Evolutionary conservation across 1,140 invertebrate species (phyloP).

Genomic region (Rhagoletis pomonella): DNA sequence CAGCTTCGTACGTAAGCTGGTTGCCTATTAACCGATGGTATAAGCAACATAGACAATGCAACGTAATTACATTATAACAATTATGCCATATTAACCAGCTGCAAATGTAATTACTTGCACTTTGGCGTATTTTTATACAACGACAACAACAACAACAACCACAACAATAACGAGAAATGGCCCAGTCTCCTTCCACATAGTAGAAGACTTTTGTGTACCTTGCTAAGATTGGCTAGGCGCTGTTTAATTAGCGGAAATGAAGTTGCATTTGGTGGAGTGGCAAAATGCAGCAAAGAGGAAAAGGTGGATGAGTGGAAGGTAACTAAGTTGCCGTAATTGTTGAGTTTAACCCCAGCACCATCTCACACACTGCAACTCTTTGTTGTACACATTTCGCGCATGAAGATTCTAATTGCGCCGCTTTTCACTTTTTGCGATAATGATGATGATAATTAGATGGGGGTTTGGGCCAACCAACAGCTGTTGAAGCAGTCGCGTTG

Average conservation of each 20-base stretch:
- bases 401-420: not conserved
- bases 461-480: not conserved
- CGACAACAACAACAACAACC: not conserved
- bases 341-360: not conserved
- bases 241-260: not conserved
- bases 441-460: not conserved
- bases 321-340: not conserved
- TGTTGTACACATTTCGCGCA: not conserved
- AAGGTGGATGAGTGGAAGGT: too few relatives aligned
- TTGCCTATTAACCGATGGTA: not conserved
- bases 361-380: not conserved
- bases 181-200: not conserved
- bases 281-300: not conserved
- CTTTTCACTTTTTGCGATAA: not conserved
- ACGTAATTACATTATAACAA: not conserved
- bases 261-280: not conserved
- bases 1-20: not conserved
- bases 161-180: not conserved
- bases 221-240: not conserved
- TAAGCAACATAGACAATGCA: not conserved
- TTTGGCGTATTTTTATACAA: not conserved
- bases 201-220: not conserved
- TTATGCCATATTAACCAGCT: constrained; percentile 3
- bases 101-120: not conserved
- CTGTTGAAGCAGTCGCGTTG: not conserved